A percentile compares a stretch with the other conserved stretches of the same genome.
These are phyloP conservation scores for Platorchestia sp. DNA, from an alignment of 1,140 invertebrate genomes.

Conservation along the genomic window DNA sequence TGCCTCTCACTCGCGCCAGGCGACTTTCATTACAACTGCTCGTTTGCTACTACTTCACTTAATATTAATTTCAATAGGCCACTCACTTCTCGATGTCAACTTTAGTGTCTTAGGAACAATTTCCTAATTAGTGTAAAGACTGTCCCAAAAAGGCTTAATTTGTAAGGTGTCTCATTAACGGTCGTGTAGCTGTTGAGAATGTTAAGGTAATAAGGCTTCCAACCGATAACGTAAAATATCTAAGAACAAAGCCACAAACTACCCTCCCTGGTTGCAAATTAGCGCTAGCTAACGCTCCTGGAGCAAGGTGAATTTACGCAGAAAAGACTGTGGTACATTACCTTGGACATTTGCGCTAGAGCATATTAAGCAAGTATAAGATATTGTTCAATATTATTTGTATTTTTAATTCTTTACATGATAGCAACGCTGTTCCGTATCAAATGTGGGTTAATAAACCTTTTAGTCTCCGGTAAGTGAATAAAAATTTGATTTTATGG, in stretches of 20 bases:
- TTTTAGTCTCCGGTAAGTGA: too few species aligned
- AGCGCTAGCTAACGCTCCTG: background rate
- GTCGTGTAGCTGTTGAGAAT: background rate
- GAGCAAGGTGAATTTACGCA: background rate
- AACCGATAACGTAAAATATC: background rate
- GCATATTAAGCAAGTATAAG: too few species aligned
- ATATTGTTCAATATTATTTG: too few species aligned
- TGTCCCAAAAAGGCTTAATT: background rate
- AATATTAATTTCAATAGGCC: background rate
- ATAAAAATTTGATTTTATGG: too few species aligned
- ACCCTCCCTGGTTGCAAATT: background rate
- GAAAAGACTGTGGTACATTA: background rate
- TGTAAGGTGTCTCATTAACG: background rate
- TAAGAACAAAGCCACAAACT: background rate
- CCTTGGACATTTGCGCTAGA: background rate
- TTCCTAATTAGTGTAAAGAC: background rate
- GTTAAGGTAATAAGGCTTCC: background rate
- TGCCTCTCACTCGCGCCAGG: background rate
- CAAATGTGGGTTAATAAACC: too few species aligned
- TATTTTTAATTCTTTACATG: too few species aligned
- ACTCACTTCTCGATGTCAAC: background rate
- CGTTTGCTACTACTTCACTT: background rate
- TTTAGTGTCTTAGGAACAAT: background rate
- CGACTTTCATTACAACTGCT: background rate
- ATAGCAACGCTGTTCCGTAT: too few species aligned